phyloP scores from a whole-genome alignment of 2,113 vertebrate genomes.

The Lampris megalopsis region DNA sequence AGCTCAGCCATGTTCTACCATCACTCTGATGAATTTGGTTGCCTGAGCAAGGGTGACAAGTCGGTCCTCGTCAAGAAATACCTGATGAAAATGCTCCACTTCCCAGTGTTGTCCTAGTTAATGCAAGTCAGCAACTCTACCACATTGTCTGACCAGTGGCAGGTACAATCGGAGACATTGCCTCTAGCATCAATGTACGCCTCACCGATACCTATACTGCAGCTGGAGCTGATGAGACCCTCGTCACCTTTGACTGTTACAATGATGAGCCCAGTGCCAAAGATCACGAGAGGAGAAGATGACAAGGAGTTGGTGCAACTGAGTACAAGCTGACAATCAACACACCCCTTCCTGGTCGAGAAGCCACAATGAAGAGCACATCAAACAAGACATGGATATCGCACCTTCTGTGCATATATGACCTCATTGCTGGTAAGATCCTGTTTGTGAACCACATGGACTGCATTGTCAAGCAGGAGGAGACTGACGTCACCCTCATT shows the following conservation, averaged over 20 bases:
- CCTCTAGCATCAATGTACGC: slow-evolving; percentile 14
- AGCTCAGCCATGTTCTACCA: slow-evolving; percentile 19
- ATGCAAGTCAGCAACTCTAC: slow-evolving; percentile 13
- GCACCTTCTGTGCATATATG: slow-evolving; percentile 4
- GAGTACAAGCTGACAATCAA: slow-evolving; percentile 18
- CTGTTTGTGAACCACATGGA: slow-evolving; percentile 19
- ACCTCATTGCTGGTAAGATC: slow-evolving; percentile 16
- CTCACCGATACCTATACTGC: slow-evolving; percentile 11
- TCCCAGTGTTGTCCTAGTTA: slow-evolving; percentile 17
- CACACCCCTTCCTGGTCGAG: slow-evolving; percentile 14
- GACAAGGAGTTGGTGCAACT: slow-evolving; percentile 8
- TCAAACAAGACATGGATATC: slow-evolving; percentile 10
- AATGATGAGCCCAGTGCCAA: slow-evolving; percentile 21
- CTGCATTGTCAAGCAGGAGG: slow-evolving; percentile 16
- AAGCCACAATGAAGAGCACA: slow-evolving; percentile 14
- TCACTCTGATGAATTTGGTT: slow-evolving; percentile 14
- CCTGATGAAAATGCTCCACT: slow-evolving; percentile 20
- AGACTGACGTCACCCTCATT: slow-evolving; percentile 21
- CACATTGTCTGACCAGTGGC: slow-evolving; percentile 17
- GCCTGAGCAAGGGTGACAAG: slow-evolving; percentile 27
- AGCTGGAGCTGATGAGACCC: slow-evolving; percentile 9
- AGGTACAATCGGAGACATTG: slow-evolving; percentile 13
- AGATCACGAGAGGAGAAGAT: slow-evolving; percentile 18
- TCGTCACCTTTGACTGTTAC: slow-evolving; percentile 22
- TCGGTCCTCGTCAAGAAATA: slow-evolving; percentile 6